phyloP scores from a whole-genome alignment of 2,113 vertebrate genomes.

The Condylura cristata region DNA sequence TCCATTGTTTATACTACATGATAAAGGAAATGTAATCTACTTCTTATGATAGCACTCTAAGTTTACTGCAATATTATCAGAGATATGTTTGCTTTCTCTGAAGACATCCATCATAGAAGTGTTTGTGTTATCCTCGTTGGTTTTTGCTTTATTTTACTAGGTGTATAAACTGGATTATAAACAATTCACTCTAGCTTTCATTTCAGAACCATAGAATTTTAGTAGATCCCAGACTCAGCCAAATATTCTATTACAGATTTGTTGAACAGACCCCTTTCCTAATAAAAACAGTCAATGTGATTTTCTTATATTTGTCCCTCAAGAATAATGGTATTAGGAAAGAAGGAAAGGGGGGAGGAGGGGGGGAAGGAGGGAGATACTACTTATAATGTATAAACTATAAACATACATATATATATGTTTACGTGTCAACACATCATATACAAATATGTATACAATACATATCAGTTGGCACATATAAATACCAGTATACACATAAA shows the following conservation, averaged over 20 bases:
- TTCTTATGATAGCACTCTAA: constrained; percentile 21
- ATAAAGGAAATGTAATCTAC: constrained; percentile 41
- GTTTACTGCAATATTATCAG: background rate
- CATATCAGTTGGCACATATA: background rate
- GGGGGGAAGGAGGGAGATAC: background rate
- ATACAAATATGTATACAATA: background rate
- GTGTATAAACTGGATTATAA: constrained; percentile 36
- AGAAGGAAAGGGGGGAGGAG: background rate
- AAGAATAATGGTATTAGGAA: background rate
- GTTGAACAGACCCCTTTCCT: constrained; percentile 10
- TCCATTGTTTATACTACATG: constrained; percentile 27
- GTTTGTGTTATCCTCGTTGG: background rate
- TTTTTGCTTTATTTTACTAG: constrained; percentile 18
- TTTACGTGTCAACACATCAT: background rate
- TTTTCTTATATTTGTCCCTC: constrained; percentile 6
- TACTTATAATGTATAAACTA: background rate
- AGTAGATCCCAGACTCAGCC: background rate
- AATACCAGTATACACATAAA: background rate
- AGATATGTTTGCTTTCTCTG: background rate
- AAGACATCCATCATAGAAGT: background rate
- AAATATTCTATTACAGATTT: constrained; percentile 42
- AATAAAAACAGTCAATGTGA: background rate
- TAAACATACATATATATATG: background rate
- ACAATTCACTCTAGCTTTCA: constrained; percentile 43
- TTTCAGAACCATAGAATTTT: constrained; percentile 45